Percentiles rank a stretch among this genome's conserved stretches.
Conservation (phyloP, 30 jellyfish, hydroid and myxozoan species). For the Turritopsis dohrnii region DNA sequence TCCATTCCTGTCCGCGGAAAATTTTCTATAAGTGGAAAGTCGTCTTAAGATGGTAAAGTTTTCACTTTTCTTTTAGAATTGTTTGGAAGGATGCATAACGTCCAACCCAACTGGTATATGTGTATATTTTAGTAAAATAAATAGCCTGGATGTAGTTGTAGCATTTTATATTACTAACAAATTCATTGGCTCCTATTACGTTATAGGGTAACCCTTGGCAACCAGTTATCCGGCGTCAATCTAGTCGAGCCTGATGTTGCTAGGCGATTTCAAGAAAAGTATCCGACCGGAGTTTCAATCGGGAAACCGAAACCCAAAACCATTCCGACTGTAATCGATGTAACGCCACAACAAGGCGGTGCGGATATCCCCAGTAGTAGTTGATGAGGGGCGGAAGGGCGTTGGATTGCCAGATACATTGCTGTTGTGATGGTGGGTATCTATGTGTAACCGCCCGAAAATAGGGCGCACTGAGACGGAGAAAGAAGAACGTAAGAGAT, state of each 20-base stretch:
- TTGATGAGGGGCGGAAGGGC: not conserved
- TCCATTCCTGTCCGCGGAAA: no score
- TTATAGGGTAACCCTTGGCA: conserved; percentile 94
- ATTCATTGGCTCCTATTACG: not conserved
- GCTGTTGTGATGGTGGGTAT: no score
- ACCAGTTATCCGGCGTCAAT: conserved; percentile 91
- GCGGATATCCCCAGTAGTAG: not conserved
- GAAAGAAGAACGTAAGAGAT: not conserved
- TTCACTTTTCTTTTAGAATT: conserved; percentile 54
- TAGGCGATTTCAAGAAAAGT: conserved; percentile 72
- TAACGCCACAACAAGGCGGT: conserved; percentile 32
- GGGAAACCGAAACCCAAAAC: conserved; percentile 37
- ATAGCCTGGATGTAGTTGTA: not conserved
- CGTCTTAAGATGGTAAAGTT: no score
- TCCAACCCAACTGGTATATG: conserved; percentile 97
- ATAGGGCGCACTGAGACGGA: not conserved
- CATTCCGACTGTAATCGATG: conserved; percentile 28
- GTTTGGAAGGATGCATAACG: conserved; percentile 97
- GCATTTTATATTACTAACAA: not conserved
- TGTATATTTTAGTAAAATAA: not conserved
- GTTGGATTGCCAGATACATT: no score
- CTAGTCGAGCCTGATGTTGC: conserved; percentile 92
- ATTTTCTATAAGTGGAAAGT: no score
- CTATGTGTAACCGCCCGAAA: not conserved
- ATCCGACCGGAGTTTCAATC: conserved; percentile 83